Base-by-base conservation (phyloP, 2,113 vertebrate genomes). In the Pituophis catenifer region DNA sequence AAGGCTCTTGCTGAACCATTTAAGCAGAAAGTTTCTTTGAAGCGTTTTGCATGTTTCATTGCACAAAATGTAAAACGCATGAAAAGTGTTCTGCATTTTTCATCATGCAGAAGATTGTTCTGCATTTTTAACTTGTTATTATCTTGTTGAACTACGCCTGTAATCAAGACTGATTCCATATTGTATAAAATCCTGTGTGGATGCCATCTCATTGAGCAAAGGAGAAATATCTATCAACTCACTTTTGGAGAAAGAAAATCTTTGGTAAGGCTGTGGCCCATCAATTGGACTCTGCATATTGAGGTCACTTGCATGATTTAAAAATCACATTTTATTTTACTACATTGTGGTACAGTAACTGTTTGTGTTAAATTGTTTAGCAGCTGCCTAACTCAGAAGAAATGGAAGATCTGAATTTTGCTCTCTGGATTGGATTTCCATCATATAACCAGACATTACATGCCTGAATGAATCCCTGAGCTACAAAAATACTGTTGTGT, bases 291-390 rank as follows among this genome's bases (percentile, higher is more conserved):
- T 94, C 97, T 95, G 96, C 95, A 96, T 91, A 95, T 93, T 95
- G 75, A 96, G 97, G 93, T 97, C 96, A 96, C 96, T 98, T 98
- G 95, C 85, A 21, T 97, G 96, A 95, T 98, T 97, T 95, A 88
- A 97, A 97, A 97, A 95, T 96, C 91, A 94, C 94, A 89, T 98
- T 96, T 97, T 33, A 93, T 94, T 96, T 97, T 93, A 57, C 97
- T 97, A 94, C 97, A 96, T 91, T 97, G 96, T 97, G 97, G 96
- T 97, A 94, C 95, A 96, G 93, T 97, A 97, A 97, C 95, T 97
- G 12, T 98, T 97, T 97, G 93, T 98, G 97, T 97, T 97, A 97
- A 98, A 97, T 97, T 97, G 95, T 97, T 97, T 96, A 97, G 97
- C 97, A 97, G 95, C 96, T 95, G 92, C 94, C 97, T 96, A 97